Percentiles rank a stretch among this genome's conserved stretches.
These are phyloP conservation scores for Panzeria rudis DNA, from an alignment of 2,888 invertebrate genomes.

Conservation along the genomic window DNA sequence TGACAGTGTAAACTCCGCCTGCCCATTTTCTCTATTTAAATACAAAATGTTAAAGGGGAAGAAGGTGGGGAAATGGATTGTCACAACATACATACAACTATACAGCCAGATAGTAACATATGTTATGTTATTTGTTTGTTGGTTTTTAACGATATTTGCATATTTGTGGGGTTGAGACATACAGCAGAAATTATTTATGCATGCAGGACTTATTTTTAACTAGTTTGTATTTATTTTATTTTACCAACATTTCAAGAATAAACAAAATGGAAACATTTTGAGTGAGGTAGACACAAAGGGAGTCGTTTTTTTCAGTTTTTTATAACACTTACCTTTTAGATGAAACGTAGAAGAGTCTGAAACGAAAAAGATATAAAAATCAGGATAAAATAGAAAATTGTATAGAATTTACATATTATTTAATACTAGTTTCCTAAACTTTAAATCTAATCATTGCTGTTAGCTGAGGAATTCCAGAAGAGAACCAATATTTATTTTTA, in stretches of 20 bases:
- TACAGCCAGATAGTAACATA: constrained; percentile 39
- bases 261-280: constrained; percentile 42
- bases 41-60: neutral
- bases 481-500: neutral
- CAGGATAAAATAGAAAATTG: neutral
- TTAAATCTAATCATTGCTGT: constrained; percentile 20
- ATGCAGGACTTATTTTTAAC: constrained; percentile 61
- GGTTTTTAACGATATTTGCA: constrained; percentile 56
- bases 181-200: constrained; percentile 68
- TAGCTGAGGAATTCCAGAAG: neutral
- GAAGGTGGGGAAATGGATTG: constrained; percentile 3
- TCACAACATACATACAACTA: constrained; percentile 16
- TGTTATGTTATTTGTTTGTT: constrained; percentile 48
- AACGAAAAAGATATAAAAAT: constrained; percentile 35
- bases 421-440: neutral
- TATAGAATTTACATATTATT: neutral
- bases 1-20: constrained; percentile 63
- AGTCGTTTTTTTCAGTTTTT: neutral
- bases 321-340: constrained; percentile 41
- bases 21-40: constrained; percentile 42
- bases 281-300: constrained; percentile 23
- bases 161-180: constrained; percentile 63
- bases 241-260: constrained; percentile 48
- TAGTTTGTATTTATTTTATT: constrained; percentile 56
- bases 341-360: neutral